phyloP scores from a whole-genome alignment of 2,113 vertebrate species.

The Equus quagga region DNA sequence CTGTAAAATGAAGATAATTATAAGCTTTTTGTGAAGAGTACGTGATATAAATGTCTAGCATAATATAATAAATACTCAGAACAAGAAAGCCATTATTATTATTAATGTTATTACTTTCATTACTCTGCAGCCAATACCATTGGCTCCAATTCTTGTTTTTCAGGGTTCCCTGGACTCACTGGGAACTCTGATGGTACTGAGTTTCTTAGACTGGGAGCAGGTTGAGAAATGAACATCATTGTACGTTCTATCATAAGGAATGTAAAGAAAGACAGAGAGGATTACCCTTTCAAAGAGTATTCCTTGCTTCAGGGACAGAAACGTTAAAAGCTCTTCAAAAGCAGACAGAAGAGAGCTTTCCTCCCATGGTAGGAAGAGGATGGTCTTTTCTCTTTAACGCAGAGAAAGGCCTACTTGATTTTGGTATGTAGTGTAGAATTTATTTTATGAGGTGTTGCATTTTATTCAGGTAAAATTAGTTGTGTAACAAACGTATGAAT shows the following conservation, averaged over 20 bases:
- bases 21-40: background rate
- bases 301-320: background rate
- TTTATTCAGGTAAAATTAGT: slow-evolving; percentile 22
- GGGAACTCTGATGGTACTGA: background rate
- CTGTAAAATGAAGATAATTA: background rate
- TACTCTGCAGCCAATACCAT: background rate
- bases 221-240: background rate
- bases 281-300: background rate
- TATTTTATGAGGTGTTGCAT: background rate
- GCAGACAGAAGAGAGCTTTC: background rate
- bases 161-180: background rate
- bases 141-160: background rate
- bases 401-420: slow-evolving; percentile 2
- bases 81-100: background rate
- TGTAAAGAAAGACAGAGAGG: background rate
- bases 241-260: background rate
- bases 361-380: background rate
- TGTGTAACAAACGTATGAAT: background rate
- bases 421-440: background rate
- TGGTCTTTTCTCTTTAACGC: background rate
- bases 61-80: background rate
- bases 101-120: background rate
- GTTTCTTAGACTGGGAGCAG: background rate
- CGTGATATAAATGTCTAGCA: background rate
- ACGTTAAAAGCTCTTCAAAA: background rate